Conservation (phyloP, 2,888 invertebrate genomes). For the Synergus umbraculus region DNA sequence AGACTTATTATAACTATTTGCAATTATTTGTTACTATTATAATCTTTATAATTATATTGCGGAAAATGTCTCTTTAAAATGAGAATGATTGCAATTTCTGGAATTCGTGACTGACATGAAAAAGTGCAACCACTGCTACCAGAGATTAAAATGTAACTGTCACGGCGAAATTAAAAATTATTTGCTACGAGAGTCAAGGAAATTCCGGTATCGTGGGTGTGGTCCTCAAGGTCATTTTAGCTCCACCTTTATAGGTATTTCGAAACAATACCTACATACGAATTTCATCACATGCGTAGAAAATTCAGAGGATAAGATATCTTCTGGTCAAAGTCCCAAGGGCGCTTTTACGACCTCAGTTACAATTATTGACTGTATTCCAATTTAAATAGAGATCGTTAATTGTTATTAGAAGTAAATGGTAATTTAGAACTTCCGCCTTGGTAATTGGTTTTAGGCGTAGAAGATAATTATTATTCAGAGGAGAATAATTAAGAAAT, state of each 20-base stretch:
- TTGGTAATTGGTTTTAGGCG: background rate
- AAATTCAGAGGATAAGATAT: background rate
- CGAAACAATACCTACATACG: background rate
- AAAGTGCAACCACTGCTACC: background rate
- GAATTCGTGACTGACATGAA: background rate
- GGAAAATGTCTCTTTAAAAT: too few relatives aligned
- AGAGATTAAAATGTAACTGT: constrained; percentile 21
- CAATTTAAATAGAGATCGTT: background rate
- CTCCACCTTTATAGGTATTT: background rate
- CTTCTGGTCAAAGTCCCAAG: background rate
- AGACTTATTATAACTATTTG: too few relatives aligned
- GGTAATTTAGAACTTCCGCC: background rate
- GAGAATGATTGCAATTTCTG: too few relatives aligned
- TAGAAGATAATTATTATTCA: background rate
- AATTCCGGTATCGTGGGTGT: constrained; percentile 24
- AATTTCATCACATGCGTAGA: constrained; percentile 1
- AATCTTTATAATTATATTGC: too few relatives aligned
- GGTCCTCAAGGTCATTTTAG: constrained; percentile 26
- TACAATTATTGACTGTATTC: background rate
- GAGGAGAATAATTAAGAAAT: background rate
- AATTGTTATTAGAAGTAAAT: background rate
- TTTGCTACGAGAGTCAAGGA: constrained; percentile 2
- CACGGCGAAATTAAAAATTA: constrained; percentile 3
- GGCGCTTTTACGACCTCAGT: background rate
- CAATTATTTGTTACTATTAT: too few relatives aligned